Evolutionary conservation across 1,140 invertebrate genomes (phyloP).

Genomic region (Piezodorus guildinii): DNA sequence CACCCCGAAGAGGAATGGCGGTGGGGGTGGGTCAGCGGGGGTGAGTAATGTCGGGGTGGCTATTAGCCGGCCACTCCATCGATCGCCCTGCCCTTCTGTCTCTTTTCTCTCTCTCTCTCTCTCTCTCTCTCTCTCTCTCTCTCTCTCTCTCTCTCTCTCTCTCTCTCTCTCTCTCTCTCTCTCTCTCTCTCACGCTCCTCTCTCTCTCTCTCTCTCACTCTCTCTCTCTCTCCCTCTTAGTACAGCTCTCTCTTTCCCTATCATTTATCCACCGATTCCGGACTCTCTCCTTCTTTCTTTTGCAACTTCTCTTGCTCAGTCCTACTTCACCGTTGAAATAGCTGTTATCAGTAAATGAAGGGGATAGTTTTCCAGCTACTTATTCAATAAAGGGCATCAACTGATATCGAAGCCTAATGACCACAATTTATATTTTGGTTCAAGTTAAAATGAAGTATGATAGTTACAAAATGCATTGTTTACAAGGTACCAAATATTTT

Average conservation of each 20-base stretch:
- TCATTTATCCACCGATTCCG: neutral
- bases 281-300: neutral
- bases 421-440: too few species aligned
- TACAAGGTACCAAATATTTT: too few species aligned
- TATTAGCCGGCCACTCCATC: slow-evolving; percentile 4
- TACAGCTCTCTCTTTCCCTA: neutral
- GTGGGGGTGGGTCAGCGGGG: slow-evolving; percentile 1
- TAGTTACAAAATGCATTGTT: too few species aligned
- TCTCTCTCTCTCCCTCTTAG: slow-evolving; percentile 3
- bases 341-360: too few species aligned
- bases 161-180: neutral
- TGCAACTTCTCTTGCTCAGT: neutral
- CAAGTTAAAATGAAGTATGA: too few species aligned
- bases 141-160: slow-evolving; percentile 12
- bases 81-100: neutral
- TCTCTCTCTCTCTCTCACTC: neutral
- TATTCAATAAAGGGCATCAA: too few species aligned
- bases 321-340: too few species aligned
- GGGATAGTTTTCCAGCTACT: too few species aligned
- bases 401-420: too few species aligned
- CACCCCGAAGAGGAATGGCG: neutral
- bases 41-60: neutral
- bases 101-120: neutral
- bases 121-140: slow-evolving; percentile 2
- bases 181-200: neutral